Percentiles rank a stretch among this genome's conserved stretches.
Conservation (phyloP, 1,140 invertebrate genomes). For the Drosophila mayri region DNA sequence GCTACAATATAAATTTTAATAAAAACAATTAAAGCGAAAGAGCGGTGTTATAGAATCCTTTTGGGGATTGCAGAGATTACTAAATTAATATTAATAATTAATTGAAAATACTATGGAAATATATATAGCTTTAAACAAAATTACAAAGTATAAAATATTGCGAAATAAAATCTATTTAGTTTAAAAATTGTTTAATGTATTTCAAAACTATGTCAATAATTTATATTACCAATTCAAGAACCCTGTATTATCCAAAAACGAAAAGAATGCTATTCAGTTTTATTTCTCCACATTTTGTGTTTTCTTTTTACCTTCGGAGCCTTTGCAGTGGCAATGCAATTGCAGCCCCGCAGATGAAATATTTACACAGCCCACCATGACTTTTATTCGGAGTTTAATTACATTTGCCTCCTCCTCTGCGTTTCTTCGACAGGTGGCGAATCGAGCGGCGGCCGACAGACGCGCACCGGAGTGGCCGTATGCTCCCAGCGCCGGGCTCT, state of each 20-base stretch:
- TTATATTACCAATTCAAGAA: background rate
- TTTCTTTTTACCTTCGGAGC: conserved; percentile 4
- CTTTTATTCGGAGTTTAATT: conserved; percentile 61
- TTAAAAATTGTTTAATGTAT: background rate
- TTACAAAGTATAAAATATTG: no score
- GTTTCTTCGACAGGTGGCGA: conserved; percentile 86
- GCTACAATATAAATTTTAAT: no score
- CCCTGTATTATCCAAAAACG: background rate
- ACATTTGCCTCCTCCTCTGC: conserved; percentile 43
- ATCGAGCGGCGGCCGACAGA: conserved; percentile 91
- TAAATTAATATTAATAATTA: no score
- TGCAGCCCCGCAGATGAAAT: conserved; percentile 45
- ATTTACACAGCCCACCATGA: conserved; percentile 36
- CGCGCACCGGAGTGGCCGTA: conserved; percentile 91
- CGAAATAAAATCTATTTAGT: background rate
- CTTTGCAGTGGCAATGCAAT: conserved; percentile 43
- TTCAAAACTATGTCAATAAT: background rate
- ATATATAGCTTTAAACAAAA: no score
- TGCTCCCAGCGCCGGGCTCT: conserved; percentile 94
- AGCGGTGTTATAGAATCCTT: no score
- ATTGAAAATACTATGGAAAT: no score
- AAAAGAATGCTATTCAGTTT: background rate
- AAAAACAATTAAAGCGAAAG: no score
- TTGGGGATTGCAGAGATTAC: no score
- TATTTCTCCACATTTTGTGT: conserved; percentile 5